Conservation (phyloP, 2,797 vertebrate species). For the Helarctos malayanus region DNA sequence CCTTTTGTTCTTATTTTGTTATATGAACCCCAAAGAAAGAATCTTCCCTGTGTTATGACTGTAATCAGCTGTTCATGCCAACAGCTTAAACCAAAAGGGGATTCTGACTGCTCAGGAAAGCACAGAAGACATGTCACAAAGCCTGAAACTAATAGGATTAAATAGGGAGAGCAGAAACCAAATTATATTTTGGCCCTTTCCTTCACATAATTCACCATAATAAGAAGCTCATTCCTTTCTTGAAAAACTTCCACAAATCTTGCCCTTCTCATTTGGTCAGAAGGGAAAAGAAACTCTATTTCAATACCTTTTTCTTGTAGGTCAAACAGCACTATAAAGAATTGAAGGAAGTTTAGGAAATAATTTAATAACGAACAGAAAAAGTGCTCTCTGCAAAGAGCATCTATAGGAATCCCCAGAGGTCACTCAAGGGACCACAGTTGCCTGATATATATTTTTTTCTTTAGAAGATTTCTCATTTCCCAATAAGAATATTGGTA, state of each 20-base stretch:
- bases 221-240: conserved; percentile 55
- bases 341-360: conserved; percentile 65
- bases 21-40: not conserved
- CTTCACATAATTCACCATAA: conserved; percentile 43
- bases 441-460: conserved; percentile 62
- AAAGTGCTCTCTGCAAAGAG: conserved; percentile 62
- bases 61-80: not conserved
- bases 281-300: conserved; percentile 69
- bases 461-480: conserved; percentile 67
- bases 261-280: conserved; percentile 60
- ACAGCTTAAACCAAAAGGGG: not conserved
- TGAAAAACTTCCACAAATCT: conserved; percentile 67
- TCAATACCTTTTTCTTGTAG: conserved; percentile 65
- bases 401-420: conserved; percentile 50
- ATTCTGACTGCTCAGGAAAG: conserved; percentile 26
- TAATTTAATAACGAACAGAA: conserved; percentile 76
- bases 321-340: conserved; percentile 75
- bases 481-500: conserved; percentile 73
- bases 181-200: conserved; percentile 34
- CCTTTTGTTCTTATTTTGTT: not conserved
- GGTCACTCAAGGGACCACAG: conserved; percentile 59
- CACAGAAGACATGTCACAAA: not conserved
- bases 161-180: conserved; percentile 40
- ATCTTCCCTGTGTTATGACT: not conserved
- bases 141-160: not conserved